These are phyloP conservation scores for Philypnodon macrostomus DNA, from an alignment of 2,797 vertebrate genomes.

Conservation along the genomic window DNA sequence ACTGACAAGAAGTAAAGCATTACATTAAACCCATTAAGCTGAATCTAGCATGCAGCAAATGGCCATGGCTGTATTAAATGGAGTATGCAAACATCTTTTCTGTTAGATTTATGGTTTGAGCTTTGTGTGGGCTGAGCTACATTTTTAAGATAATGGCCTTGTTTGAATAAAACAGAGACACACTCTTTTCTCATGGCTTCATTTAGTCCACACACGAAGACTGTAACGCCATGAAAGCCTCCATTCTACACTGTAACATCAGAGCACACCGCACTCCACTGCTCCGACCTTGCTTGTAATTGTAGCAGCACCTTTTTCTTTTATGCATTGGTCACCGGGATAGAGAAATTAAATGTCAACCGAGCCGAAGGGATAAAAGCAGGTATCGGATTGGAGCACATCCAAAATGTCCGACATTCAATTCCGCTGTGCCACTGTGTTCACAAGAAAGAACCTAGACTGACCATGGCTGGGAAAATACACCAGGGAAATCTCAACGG, in stretches of 20 bases:
- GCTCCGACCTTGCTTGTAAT: slow-evolving; percentile 65
- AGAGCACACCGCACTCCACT: slow-evolving; percentile 43
- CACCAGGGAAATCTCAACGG: slow-evolving; percentile 26
- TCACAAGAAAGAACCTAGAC: slow-evolving; percentile 13
- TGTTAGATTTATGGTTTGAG: slow-evolving; percentile 30
- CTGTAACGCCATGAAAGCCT: slow-evolving; percentile 39
- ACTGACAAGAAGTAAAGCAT: slow-evolving; percentile 41
- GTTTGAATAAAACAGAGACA: slow-evolving; percentile 28
- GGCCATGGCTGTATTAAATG: slow-evolving; percentile 56
- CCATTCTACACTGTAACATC: slow-evolving; percentile 55
- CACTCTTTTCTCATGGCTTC: slow-evolving; percentile 6
- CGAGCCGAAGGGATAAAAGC: slow-evolving; percentile 42
- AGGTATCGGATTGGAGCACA: slow-evolving; percentile 46
- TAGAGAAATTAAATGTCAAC: slow-evolving; percentile 70
- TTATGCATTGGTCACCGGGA: slow-evolving; percentile 62
- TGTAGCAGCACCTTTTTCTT: slow-evolving; percentile 63
- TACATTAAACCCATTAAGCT: slow-evolving; percentile 52
- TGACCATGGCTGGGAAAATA: slow-evolving; percentile 13
- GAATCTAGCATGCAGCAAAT: slow-evolving; percentile 49
- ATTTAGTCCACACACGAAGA: slow-evolving; percentile 1
- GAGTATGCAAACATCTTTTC: slow-evolving; percentile 43
- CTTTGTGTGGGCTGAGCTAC: not conserved
- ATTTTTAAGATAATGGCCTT: slow-evolving; percentile 25
- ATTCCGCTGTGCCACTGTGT: slow-evolving; percentile 17
- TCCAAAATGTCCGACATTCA: slow-evolving; percentile 51